Conservation (phyloP, 1,140 invertebrate genomes). For the Gonatopus flavifemur region DNA sequence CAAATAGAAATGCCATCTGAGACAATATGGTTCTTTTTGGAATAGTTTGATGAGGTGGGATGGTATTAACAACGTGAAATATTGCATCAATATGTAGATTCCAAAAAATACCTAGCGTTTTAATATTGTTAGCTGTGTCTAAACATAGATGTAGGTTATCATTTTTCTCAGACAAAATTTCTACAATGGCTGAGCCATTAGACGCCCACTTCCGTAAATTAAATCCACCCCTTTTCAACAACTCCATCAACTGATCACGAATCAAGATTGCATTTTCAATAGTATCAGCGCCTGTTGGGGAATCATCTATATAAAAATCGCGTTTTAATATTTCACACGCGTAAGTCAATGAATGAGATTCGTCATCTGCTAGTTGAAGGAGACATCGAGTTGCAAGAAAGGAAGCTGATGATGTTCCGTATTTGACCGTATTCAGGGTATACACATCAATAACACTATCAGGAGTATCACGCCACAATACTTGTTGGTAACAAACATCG, state of each 20-base stretch:
- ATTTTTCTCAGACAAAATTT: constrained; percentile 9
- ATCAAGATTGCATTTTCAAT: constrained; percentile 30
- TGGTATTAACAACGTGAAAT: not conserved
- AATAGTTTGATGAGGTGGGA: not conserved
- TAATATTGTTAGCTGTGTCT: constrained; percentile 17
- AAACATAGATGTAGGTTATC: not conserved
- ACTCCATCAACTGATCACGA: constrained; percentile 25
- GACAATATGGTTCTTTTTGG: not conserved
- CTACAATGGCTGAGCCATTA: constrained; percentile 26
- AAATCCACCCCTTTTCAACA: constrained; percentile 30
- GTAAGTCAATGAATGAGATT: not conserved
- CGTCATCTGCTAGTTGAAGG: not conserved
- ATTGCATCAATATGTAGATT: not conserved
- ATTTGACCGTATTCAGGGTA: not conserved
- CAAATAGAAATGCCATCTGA: not conserved
- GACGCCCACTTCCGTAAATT: constrained; percentile 34
- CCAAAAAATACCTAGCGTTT: constrained; percentile 35
- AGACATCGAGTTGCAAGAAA: not conserved
- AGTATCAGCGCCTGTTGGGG: constrained; percentile 37
- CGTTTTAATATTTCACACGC: constrained; percentile 26
- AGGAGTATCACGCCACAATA: constrained; percentile 12
- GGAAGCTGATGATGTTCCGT: not conserved
- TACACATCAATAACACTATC: not conserved
- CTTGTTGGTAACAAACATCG: constrained; percentile 36
- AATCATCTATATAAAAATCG: constrained; percentile 54